A percentile compares a stretch with the other conserved stretches of the same genome.
phyloP scores from a whole-genome alignment of 2,888 invertebrate genomes.

The Drosophila suboccidentalis region DNA sequence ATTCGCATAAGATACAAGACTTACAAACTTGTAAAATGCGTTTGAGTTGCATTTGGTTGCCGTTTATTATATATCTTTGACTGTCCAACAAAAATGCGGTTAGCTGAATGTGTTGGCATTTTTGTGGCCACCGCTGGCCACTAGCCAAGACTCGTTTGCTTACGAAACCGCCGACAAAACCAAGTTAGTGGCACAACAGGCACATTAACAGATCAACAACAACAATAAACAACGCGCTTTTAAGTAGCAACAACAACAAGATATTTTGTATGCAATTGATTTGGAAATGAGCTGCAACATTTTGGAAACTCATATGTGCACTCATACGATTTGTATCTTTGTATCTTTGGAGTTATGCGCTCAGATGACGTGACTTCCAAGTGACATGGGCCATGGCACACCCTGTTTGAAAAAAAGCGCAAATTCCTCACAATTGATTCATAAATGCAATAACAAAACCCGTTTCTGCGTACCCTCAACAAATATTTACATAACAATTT shows the following conservation, averaged over 20 bases:
- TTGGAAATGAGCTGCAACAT: conserved; percentile 56
- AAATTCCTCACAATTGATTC: conserved; percentile 71
- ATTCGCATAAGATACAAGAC: conserved; percentile 14
- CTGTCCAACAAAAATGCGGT: conserved; percentile 54
- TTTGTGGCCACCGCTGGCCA: conserved; percentile 40
- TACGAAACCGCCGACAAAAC: conserved; percentile 52
- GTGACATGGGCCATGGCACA: conserved; percentile 40
- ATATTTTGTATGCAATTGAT: conserved; percentile 57
- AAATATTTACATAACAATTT: conserved; percentile 55
- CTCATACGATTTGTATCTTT: conserved; percentile 15
- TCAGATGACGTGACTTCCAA: conserved; percentile 21
- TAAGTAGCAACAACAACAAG: conserved; percentile 33
- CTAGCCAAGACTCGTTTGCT: conserved; percentile 55
- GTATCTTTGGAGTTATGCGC: conserved; percentile 15
- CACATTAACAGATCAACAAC: conserved; percentile 26
- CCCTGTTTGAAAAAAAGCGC: conserved; percentile 45
- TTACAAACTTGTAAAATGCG: conserved; percentile 49
- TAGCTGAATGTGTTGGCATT: conserved; percentile 47
- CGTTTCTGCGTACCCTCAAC: conserved; percentile 46
- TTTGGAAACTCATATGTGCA: conserved; percentile 16
- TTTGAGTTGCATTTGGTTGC: conserved; percentile 34
- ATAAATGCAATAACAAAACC: conserved; percentile 48
- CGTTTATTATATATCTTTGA: conserved; percentile 20
- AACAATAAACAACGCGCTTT: conserved; percentile 25
- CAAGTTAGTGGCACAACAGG: conserved; percentile 56